These are phyloP conservation scores for Dasypus novemcinctus DNA, from an alignment of 2,113 vertebrate species.

Conservation along the genomic window DNA sequence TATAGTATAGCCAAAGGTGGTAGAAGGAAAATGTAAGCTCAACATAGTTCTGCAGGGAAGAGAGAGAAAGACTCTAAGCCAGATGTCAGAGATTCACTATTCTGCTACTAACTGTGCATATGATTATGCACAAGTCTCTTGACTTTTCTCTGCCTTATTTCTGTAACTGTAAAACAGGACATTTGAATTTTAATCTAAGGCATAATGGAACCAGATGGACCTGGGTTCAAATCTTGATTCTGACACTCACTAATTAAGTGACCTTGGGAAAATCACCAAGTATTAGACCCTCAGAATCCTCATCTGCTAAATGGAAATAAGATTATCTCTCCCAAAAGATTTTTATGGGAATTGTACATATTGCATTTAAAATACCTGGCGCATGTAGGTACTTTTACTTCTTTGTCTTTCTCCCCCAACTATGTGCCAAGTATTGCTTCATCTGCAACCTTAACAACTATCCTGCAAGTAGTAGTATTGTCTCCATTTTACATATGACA, in stretches of 20 bases:
- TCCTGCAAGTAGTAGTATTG: background rate
- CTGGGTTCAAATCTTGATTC: background rate
- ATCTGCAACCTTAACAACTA: background rate
- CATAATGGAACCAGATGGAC: background rate
- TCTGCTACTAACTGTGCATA: background rate
- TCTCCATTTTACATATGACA: background rate
- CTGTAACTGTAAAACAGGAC: conserved; percentile 9
- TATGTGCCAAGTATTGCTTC: background rate
- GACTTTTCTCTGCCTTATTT: background rate
- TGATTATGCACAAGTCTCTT: background rate
- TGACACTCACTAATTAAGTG: background rate
- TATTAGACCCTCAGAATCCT: background rate
- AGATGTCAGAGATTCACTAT: background rate
- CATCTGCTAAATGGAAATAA: background rate
- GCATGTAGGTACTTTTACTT: background rate
- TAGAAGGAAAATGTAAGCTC: background rate
- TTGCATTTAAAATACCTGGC: conserved; percentile 4
- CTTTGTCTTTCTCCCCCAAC: background rate
- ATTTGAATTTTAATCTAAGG: background rate
- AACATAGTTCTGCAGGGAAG: background rate
- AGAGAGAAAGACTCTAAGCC: background rate
- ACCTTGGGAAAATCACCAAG: background rate
- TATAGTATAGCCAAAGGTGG: background rate
- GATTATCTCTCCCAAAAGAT: background rate
- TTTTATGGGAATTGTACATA: background rate